Evolutionary conservation across 2,113 vertebrate genomes (phyloP), one percentile per base, ranked within the genome.

Genomic region (Hippopotamus amphibius): DNA sequence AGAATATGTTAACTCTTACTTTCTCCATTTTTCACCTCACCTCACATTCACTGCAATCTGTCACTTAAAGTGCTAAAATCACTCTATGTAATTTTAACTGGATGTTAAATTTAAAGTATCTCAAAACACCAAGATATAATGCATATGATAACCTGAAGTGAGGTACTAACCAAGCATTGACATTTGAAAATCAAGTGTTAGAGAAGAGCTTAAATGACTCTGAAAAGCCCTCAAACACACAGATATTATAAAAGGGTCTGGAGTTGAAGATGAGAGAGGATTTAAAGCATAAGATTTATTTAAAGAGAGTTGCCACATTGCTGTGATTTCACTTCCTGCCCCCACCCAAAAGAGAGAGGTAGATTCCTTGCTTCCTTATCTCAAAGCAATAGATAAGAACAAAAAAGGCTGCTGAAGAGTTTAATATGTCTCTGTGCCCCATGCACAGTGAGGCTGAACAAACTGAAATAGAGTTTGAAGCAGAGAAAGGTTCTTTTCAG

Each of bases 61-160:
- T 76, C 6, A 61, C n/a, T 89, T 96, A 74, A 95, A 93, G 48
- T 89, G 61, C 30, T 93, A 71, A 96, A 95, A 79, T 90, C 41
- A 74, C 10, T 90, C 3, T 30, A 43, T 71, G 33, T 24, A 95
- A 48, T 33, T 82, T 28, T 55, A 88, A 68, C 53, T 66, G 15
- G 33, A 33, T 57, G 9, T 82, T 96, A 90, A 88, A 24, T 55
- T 92, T 96, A 57, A 84, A 77, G 17, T 90, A 46, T 85, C 26
- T 82, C 68, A 43, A 84, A 87, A 82, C 3, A 81, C 66, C 33
- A 88, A 95, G 72, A 59, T 59, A 82, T 24, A 81, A 53, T 77
- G 26, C 24, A 84, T 68, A 77, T 88, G 53, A 22, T 86, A 89
- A 86, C 7, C 19, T 66, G 55, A 81, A 88, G 33, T 88, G 16